Conservation (phyloP, 2,888 invertebrate species). For the Melangyna quadrimaculata region DNA sequence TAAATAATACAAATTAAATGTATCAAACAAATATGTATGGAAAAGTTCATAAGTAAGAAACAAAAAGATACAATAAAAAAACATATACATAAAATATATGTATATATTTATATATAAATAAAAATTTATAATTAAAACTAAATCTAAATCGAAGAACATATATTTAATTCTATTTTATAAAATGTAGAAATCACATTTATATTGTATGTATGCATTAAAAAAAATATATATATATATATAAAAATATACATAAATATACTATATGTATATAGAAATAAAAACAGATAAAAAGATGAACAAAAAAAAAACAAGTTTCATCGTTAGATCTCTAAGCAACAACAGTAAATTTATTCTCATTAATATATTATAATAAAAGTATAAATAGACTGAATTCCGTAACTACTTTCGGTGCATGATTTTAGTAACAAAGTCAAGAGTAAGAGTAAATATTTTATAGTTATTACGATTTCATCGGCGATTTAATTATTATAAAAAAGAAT, state of each 20-base stretch:
- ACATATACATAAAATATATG: conserved; percentile 16
- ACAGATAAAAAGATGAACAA: background rate
- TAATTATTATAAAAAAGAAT: too few relatives aligned
- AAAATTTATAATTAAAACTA: background rate
- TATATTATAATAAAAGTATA: background rate
- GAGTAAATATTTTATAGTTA: background rate
- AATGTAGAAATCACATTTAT: background rate
- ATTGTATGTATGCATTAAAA: background rate
- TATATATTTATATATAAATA: conserved; percentile 3
- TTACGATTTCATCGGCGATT: background rate
- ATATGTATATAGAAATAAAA: background rate
- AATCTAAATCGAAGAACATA: background rate
- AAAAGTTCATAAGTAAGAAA: conserved; percentile 12
- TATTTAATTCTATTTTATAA: conserved; percentile 1
- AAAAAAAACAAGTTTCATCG: background rate
- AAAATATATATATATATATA: background rate
- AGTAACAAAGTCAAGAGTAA: conserved; percentile 20
- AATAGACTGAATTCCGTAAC: conserved; percentile 51
- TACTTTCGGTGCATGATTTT: conserved; percentile 26
- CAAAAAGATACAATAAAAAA: conserved; percentile 20
- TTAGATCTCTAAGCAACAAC: background rate
- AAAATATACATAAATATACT: conserved; percentile 5
- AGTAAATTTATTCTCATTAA: conserved; percentile 2
- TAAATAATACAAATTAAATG: background rate
- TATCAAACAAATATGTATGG: conserved; percentile 1